A percentile compares a stretch with the other conserved stretches of the same genome.
Conservation (phyloP, 2,888 invertebrate genomes). For the Temnothorax ravouxi region DNA sequence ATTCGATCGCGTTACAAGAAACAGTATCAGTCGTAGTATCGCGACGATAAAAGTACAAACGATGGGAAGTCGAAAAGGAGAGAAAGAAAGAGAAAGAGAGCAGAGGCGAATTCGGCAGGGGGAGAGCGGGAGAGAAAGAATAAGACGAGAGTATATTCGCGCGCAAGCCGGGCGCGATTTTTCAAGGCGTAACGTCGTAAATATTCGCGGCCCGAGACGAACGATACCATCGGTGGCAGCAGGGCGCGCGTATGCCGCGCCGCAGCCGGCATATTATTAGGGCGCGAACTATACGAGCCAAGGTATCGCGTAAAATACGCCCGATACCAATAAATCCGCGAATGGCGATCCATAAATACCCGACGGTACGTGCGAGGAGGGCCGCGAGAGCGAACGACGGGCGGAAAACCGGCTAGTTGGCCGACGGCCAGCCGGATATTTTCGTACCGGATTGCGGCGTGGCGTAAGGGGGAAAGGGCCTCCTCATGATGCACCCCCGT, state of each 20-base stretch:
- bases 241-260: constrained; percentile 33
- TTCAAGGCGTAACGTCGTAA: constrained; percentile 51
- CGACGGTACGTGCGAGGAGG: constrained; percentile 66
- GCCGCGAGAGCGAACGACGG: constrained; percentile 58
- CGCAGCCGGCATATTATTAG: constrained; percentile 56
- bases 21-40: neutral
- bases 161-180: constrained; percentile 37
- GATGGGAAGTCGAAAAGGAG: neutral
- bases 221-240: constrained; percentile 24
- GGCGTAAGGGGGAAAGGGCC: neutral
- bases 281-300: constrained; percentile 51
- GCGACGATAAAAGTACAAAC: constrained; percentile 17
- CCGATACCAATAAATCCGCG: constrained; percentile 80
- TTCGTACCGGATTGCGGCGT: constrained; percentile 66
- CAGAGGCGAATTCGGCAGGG: neutral
- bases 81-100: neutral
- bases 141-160: constrained; percentile 11
- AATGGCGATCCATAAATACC: constrained; percentile 81
- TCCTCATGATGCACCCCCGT: constrained; percentile 36
- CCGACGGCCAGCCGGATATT: constrained; percentile 81
- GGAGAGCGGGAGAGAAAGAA: neutral
- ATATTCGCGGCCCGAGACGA: constrained; percentile 48
- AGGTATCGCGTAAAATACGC: constrained; percentile 71
- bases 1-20: neutral
- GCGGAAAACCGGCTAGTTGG: constrained; percentile 74